Percentiles rank a stretch among this genome's conserved stretches.
phyloP scores from a whole-genome alignment of 2,888 invertebrate genomes.

The Strigamia maritima region DNA sequence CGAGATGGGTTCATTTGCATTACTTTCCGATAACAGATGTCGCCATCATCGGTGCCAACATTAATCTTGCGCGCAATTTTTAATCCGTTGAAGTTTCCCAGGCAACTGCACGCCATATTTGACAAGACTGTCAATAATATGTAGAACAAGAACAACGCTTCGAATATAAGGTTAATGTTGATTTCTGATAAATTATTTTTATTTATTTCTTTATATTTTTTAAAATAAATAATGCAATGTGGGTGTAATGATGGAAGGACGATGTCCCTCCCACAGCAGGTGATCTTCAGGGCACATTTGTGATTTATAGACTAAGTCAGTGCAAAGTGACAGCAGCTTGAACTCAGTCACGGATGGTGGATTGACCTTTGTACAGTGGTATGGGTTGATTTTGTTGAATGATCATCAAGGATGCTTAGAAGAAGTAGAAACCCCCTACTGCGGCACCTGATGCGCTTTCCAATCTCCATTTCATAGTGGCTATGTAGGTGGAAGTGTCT shows the following conservation, averaged over 20 bases:
- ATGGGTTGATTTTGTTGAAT: not conserved
- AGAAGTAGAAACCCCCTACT: not conserved
- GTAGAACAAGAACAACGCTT: not conserved
- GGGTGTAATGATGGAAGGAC: not conserved
- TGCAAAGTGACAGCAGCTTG: not conserved
- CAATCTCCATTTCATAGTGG: not conserved
- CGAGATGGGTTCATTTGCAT: constrained; percentile 37
- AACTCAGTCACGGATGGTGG: not conserved
- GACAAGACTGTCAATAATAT: not conserved
- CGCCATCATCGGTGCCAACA: constrained; percentile 36
- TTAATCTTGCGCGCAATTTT: constrained; percentile 18
- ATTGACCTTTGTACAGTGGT: not conserved
- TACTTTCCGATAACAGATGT: constrained; percentile 35
- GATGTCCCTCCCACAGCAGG: not conserved
- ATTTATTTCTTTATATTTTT: not conserved
- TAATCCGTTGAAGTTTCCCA: not conserved
- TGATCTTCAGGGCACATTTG: not conserved
- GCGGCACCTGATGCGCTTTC: not conserved
- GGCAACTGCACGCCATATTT: not conserved
- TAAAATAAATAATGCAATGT: not conserved
- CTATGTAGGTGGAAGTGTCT: not conserved
- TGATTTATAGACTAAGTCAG: not conserved
- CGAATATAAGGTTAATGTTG: not conserved
- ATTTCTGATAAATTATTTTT: not conserved
- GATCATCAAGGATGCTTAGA: not conserved